phyloP scores from a whole-genome alignment of 2,888 invertebrate species.

The Scelioninae gen. 1 region DNA sequence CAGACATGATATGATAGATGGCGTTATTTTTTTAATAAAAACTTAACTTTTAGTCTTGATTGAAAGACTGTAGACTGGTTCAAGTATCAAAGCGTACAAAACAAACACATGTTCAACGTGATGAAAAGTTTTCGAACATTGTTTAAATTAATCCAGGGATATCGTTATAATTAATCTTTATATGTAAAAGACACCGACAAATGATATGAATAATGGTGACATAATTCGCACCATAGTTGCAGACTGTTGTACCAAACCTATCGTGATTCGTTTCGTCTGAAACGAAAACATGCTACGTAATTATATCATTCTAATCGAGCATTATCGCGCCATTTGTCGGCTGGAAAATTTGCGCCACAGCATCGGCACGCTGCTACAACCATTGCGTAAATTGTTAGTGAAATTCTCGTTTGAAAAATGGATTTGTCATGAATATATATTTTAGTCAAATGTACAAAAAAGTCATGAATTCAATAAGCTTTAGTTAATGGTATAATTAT shows the following conservation, averaged over 20 bases:
- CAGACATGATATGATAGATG: not conserved
- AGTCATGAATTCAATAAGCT: too few relatives aligned
- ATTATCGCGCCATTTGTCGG: conserved; percentile 79
- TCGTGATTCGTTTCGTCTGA: conserved; percentile 66
- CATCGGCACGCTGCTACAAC: conserved; percentile 54
- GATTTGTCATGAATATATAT: too few relatives aligned
- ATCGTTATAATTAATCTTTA: conserved; percentile 46
- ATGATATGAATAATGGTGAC: conserved; percentile 58
- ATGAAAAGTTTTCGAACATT: conserved; percentile 19
- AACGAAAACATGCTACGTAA: conserved; percentile 67
- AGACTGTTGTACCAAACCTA: conserved; percentile 37
- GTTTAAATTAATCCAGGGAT: conserved; percentile 46
- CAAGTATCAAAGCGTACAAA: not conserved
- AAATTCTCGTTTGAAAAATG: conserved; percentile 60
- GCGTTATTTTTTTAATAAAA: conserved; percentile 1
- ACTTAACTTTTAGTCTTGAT: not conserved
- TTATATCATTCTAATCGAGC: conserved; percentile 79
- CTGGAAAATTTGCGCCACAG: conserved; percentile 69
- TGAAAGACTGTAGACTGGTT: conserved; percentile 1
- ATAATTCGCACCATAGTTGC: conserved; percentile 46
- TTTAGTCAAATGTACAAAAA: too few relatives aligned
- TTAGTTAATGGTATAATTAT: too few relatives aligned
- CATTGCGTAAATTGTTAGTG: conserved; percentile 66
- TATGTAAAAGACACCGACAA: conserved; percentile 19
- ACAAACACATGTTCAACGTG: conserved; percentile 23